Evolutionary conservation across 2,797 vertebrate genomes (phyloP), one percentile per base, ranked within the genome.

Genomic region (Danio jaintianensis): DNA sequence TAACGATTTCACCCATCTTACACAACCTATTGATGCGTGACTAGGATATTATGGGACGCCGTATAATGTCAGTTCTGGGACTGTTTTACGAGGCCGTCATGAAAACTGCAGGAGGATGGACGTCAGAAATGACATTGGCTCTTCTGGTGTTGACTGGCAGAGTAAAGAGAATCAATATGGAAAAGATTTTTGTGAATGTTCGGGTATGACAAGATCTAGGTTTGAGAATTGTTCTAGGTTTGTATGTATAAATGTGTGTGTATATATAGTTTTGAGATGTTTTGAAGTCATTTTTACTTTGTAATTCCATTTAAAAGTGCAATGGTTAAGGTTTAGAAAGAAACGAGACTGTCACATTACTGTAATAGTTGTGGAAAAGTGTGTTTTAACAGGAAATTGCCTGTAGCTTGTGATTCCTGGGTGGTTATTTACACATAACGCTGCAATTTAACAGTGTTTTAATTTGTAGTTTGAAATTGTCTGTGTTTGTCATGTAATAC

Each of bases 1-100:
- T 76, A 82, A 84, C 56, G 85, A 83, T 88, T 85, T 84, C 45
- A 50, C 73, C 86, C 83, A 4, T 85, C 87, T 88, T 53, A 62
- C 72, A 56, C 87, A 73, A 74, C 61, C 7, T 67, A 67, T 84
- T 16, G 75, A 80, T 74, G 80, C 62, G 61, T 42, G 45, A 83
- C 36, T 71, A 78, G 48, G 73, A 69, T 76, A 69, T 83, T 70
- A 50, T 85, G 56, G 75, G 18, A 72, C 61, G 36, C 3, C 6
- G 68, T 58, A 70, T 77, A 64, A 74, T n/a, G 40, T 72, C 75
- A 55, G 42, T 71, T 56, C 56, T 67, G 61, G 16, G 9, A 55
- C 59, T 22, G 45, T 55, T 82, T 75, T 72, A 75, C 5, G 16
- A 68, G 62, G 11, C 64, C 18, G n/a, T 15, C 56, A 56, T 52